These are phyloP conservation scores for Poecile atricapillus DNA, from an alignment of 2,113 vertebrate genomes.

Conservation along the genomic window DNA sequence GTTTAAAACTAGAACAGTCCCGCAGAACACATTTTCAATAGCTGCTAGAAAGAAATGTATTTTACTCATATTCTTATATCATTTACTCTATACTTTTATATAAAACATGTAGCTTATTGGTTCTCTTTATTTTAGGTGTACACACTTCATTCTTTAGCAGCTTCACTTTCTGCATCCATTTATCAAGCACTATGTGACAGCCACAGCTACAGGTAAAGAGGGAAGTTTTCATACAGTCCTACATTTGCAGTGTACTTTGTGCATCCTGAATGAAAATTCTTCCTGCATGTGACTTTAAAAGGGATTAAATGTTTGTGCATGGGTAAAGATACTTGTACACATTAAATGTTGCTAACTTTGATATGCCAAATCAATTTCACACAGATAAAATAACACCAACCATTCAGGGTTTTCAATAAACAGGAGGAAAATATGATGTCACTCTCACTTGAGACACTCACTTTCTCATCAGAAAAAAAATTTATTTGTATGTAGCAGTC, in stretches of 20 bases:
- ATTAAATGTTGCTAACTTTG: not conserved
- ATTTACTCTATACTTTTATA: not conserved
- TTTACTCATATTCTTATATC: not conserved
- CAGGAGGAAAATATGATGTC: not conserved
- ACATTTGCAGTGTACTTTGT: not conserved
- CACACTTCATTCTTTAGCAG: constrained; percentile 91
- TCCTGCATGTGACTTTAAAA: not conserved
- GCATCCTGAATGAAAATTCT: not conserved
- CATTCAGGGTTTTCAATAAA: not conserved
- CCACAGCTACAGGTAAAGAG: constrained; percentile 95
- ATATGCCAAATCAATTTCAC: not conserved
- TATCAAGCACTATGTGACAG: constrained; percentile 98
- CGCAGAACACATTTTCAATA: not conserved
- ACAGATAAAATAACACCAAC: not conserved
- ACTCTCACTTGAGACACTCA: not conserved
- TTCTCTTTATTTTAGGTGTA: constrained; percentile 81
- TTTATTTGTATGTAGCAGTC: constrained; percentile 76
- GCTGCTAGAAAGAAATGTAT: not conserved
- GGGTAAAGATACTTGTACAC: not conserved
- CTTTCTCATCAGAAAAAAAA: constrained; percentile 8
- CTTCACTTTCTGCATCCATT: constrained; percentile 95
- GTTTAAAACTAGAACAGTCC: not conserved
- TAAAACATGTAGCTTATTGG: not conserved
- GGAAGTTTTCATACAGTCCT: not conserved
- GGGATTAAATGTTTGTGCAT: not conserved